Base-by-base conservation (phyloP, 2,888 invertebrate species). In the Clitarchus hookeri region DNA sequence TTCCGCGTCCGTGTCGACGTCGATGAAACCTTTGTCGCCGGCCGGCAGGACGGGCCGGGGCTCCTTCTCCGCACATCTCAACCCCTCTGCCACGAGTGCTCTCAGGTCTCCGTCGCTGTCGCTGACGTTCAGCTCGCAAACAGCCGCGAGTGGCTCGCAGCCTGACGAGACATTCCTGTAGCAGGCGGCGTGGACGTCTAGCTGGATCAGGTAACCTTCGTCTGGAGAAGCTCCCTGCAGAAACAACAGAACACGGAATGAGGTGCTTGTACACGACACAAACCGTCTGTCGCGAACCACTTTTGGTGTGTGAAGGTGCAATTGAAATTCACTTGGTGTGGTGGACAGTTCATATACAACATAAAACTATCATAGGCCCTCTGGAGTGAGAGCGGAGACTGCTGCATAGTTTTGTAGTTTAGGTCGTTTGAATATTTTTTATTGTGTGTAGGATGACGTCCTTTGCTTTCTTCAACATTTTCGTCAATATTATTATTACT, bases 41-140 rank as follows among this genome's bases (percentile, higher is more conserved):
- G 85, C 44, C 27, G 85, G 87, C 23, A 86, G n/a, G 44, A 83
- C 27, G 44, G 83, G 27, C 26, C 83, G 79, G 0, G 44, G 12
- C 53, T 86, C 84, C 27, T 85, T 85, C 11, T 44, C 77, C 25
- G 82, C 85, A 85, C 87, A 87, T 65, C 85, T 85, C n/a, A 85
- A 85, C 26, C 25, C 77, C 0, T 86, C 86, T 19, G 44, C 86
- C 6, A 84, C 53, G 65, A 87, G 48, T 53, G 27, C 78, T 83
- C 84, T 85, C 16, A 80, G 53, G 36, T 85, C 86, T 25, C 23
- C 82, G 4, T 53, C 53, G 8, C 53, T 53, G 6, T n/a, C 65
- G 44, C 82, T 19, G 0, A 44, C 36, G 1, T 36, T 23, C 82
- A 82, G 82, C 23, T 82, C 82, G 8, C 82, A 82, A 12, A 82